These are phyloP conservation scores for Centropus unirufus DNA, from an alignment of 2,113 vertebrate species.

Conservation along the genomic window DNA sequence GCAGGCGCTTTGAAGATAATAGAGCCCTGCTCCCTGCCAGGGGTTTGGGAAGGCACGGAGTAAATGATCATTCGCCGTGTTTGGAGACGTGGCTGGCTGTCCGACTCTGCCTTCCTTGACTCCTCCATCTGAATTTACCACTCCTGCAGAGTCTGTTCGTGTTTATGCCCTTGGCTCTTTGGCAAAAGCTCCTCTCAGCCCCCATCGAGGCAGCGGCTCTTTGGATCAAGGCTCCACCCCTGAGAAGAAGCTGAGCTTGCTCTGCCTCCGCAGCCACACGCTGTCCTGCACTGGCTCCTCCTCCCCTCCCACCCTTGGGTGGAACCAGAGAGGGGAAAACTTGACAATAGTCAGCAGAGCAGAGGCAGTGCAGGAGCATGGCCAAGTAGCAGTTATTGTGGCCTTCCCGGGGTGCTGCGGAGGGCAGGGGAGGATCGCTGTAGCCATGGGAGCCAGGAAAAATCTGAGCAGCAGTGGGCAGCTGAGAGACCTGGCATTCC, in stretches of 20 bases:
- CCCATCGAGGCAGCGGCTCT: conserved; percentile 1
- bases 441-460: conserved; percentile 55
- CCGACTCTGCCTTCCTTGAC: neutral
- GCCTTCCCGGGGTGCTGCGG: neutral
- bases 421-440: neutral
- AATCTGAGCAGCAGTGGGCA: conserved; percentile 30
- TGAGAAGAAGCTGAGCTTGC: conserved; percentile 58
- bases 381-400: neutral
- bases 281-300: conserved; percentile 71
- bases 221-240: conserved; percentile 60
- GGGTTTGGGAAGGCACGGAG: neutral
- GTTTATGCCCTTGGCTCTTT: neutral
- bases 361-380: conserved; percentile 47
- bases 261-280: conserved; percentile 57
- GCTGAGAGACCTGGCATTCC: conserved; percentile 49
- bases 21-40: neutral
- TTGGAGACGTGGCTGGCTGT: neutral
- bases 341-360: conserved; percentile 54
- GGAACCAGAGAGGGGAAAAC: conserved; percentile 70
- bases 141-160: neutral
- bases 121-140: neutral
- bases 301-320: conserved; percentile 74
- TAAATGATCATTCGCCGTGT: neutral
- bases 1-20: neutral
- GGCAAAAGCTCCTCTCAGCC: neutral